Base-by-base conservation (phyloP, 2,797 vertebrate genomes). In the Propithecus deckenii region DNA sequence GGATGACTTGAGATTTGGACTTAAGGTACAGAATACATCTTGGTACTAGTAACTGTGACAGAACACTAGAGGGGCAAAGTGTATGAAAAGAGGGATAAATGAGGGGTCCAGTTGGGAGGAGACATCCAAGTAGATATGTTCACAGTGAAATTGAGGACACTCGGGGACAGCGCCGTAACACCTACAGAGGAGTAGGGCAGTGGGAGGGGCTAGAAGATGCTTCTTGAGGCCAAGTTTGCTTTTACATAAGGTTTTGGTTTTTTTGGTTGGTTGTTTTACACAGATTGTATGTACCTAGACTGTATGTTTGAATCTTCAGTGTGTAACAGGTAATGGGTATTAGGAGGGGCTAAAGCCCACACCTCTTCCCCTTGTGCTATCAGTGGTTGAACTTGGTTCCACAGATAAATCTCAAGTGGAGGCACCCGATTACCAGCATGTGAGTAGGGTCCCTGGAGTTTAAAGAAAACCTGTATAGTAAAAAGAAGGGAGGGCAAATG, bases 211-310 rank as follows among this genome's bases (percentile, higher is more conserved):
- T 25, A 41, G 38, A 1, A 89, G 63, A 48, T 22, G 43, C 46
- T 57, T 79, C 46, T 15, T 15, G 38, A 74, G 46, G 61, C 17
- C 15, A 23, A 59, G 48, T 79, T 96, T 13, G 17, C 48, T 46
- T 94, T 61, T n/a, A 46, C 3, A 4, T 35, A 30, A 35, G 35
- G 55, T 32, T 61, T 8, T 23, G 13, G 10, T 30, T 5, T 59
- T 85, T 20, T 32, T 3, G 4, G 50, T 46, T 23, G n/a, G 22
- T n/a, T 57, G 15, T 52, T 65, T 74, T n/a, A 78, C 30, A 43
- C 0, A 74, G 74, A 48, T 30, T 35, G 1, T 6, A 67, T 46
- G 41, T n/a, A 78, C 30, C 35, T 0, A 80, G 67, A 55, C 12
- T 32, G 1, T 8, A 59, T 28, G n/a, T 30, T 61, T 61, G 12